Conservation (phyloP, 23 tunicate species). For the Phallusia fumigata region DNA sequence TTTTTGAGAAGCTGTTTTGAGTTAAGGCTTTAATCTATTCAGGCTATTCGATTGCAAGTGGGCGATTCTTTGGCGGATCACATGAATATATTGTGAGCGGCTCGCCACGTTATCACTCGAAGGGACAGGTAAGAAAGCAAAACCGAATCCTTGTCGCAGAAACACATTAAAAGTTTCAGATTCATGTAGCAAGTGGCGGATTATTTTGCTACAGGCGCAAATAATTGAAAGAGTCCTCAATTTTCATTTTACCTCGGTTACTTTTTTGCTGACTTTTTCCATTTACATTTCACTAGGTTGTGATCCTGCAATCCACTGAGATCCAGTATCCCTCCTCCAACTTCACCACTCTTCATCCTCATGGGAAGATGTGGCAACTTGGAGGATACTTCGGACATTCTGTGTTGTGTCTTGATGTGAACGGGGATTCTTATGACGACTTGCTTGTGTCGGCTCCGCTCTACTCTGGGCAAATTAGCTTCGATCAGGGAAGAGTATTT, state of each 20-base stretch:
- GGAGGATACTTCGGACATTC: slow-evolving; percentile 39
- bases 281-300: not conserved
- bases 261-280: too few relatives aligned
- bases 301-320: not conserved
- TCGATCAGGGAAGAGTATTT: slow-evolving; percentile 32
- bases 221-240: too few relatives aligned
- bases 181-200: too few relatives aligned
- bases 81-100: slow-evolving; percentile 18
- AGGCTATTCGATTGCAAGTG: slow-evolving; percentile 43
- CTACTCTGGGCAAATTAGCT: slow-evolving; percentile 14
- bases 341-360: not conserved
- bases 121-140: slow-evolving; percentile 22
- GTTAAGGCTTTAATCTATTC: not conserved
- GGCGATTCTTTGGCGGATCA: slow-evolving; percentile 9
- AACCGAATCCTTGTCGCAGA: too few relatives aligned
- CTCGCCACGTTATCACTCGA: slow-evolving; percentile 39
- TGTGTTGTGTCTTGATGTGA: slow-evolving; percentile 6
- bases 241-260: too few relatives aligned
- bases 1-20: not conserved
- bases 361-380: slow-evolving; percentile 27
- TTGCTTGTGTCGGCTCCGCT: slow-evolving; percentile 33
- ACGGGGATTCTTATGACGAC: slow-evolving; percentile 19
- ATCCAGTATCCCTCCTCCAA: not conserved
- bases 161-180: too few relatives aligned
- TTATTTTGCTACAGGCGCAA: too few relatives aligned